phyloP scores from a whole-genome alignment of 1,140 invertebrate species.

The Euborellia annulipes region DNA sequence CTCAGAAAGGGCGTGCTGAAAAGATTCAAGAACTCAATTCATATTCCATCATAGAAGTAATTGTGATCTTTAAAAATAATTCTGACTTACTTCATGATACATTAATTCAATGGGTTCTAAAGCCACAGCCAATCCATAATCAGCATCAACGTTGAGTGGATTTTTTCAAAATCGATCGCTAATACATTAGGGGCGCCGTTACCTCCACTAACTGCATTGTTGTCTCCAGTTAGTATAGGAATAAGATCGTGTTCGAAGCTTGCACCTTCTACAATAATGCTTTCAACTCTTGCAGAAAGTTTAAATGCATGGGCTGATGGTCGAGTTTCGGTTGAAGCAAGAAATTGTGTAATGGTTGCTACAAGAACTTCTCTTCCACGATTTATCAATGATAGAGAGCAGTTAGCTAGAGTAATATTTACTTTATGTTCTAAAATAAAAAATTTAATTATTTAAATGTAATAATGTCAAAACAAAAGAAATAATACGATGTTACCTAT shows the following conservation, averaged over 20 bases:
- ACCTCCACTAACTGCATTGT: conserved; percentile 44
- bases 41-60: too few species aligned
- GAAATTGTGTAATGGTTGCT: conserved; percentile 53
- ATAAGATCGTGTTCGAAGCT: conserved; percentile 57
- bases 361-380: conserved; percentile 55
- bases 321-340: conserved; percentile 52
- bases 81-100: conserved; percentile 53
- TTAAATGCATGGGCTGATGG: conserved; percentile 52
- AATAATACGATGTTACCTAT: conserved; percentile 35
- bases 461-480: conserved; percentile 8
- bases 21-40: conserved; percentile 19
- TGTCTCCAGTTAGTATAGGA: conserved; percentile 51
- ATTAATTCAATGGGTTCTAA: conserved; percentile 61
- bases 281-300: conserved; percentile 55
- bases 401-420: conserved; percentile 61
- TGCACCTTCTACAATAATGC: conserved; percentile 59
- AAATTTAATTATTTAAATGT: conserved; percentile 11
- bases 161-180: conserved; percentile 59
- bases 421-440: conserved; percentile 52
- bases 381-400: conserved; percentile 49
- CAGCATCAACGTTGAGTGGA: conserved; percentile 46
- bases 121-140: conserved; percentile 48
- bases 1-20: conserved; percentile 57
- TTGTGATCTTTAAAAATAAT: conserved; percentile 12
- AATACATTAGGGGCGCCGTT: conserved; percentile 50